Base-by-base conservation (phyloP, 2,888 invertebrate species). In the Xanthia togata region DNA sequence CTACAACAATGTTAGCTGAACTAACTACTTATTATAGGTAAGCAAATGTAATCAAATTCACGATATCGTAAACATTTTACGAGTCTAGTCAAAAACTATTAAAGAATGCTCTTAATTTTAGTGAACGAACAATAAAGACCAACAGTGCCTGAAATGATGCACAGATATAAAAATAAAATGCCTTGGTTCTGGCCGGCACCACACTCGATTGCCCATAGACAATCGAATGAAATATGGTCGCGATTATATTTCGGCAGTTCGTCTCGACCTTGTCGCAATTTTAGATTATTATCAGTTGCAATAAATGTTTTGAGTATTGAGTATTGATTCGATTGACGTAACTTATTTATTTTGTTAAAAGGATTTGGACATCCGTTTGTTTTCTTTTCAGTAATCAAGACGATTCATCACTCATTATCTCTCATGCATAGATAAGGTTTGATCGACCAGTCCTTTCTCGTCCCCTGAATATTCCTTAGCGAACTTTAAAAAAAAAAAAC, bases 181-280 rank as follows among this genome's bases (percentile, higher is more conserved):
- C 35, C 85, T 89, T 90, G 92, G 92, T 90, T 91, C 91, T 90
- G 89, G 82, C 91, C 94, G 94, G 94, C 90, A 93, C 87, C 91
- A 92, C 93, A 91, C 91, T 89, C 91, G 87, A 92, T 93, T 94
- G 91, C 77, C 60, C 91, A 91, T 87, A 94, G 91, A 95, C 95
- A 95, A 95, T 95, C 89, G 91, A 79, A 87, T 90, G 86, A 93
- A 89, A 90, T 90, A 91, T 90, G 71, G 79, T 81, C 47, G 78
- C 70, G 73, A 89, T 86, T 85, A 83, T 76, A 82, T 88, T 89
- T 85, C 79, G 86, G 87, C 80, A 71, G 76, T 80, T 75, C 64
- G 50, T 67, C 68, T 62, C 73, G 89, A 85, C 91, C 90, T 90
- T 88, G 87, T 63, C 74, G 69, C 57, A 26, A 67, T 76, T 87